Percentiles rank a stretch among this genome's conserved stretches.
phyloP scores from a whole-genome alignment of 2,113 vertebrate genomes.

The Engraulis encrasicolus region DNA sequence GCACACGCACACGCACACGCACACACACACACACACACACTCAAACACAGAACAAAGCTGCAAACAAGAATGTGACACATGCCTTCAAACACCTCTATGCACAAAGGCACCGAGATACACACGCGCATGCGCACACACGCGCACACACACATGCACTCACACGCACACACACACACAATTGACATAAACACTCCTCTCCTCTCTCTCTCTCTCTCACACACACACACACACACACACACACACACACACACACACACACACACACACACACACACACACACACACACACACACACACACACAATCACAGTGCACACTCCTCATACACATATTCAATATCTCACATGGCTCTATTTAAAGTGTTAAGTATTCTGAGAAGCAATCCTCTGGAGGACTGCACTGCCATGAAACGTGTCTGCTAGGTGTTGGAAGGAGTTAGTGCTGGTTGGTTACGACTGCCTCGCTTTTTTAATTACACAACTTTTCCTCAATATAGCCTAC shows the following conservation, averaged over 20 bases:
- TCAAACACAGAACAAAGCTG: too few relatives aligned
- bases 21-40: too few relatives aligned
- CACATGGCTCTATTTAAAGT: slow-evolving; percentile 54
- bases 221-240: not conserved
- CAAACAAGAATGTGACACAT: too few relatives aligned
- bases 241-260: not conserved
- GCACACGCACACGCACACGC: too few relatives aligned
- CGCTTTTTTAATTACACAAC: slow-evolving; percentile 47
- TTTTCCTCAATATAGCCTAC: too few relatives aligned
- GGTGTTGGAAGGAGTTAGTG: slow-evolving; percentile 48
- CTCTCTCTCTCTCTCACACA: not conserved
- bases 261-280: slow-evolving; percentile 25
- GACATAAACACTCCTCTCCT: not conserved
- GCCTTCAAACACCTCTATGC: too few relatives aligned
- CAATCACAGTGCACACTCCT: too few relatives aligned
- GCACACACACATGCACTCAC: not conserved
- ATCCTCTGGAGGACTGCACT: slow-evolving; percentile 40
- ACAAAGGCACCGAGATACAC: too few relatives aligned
- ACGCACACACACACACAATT: not conserved
- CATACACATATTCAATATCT: slow-evolving; percentile 49
- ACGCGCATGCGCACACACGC: too few relatives aligned
- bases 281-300: slow-evolving; percentile 36
- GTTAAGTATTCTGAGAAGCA: slow-evolving; percentile 52
- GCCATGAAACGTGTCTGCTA: slow-evolving; percentile 47
- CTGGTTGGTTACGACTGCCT: slow-evolving; percentile 25